Evolutionary conservation across 23 tunicate genomes (phyloP), one percentile per base, ranked within the genome.

Genomic region (Clavelina lepadiformis): DNA sequence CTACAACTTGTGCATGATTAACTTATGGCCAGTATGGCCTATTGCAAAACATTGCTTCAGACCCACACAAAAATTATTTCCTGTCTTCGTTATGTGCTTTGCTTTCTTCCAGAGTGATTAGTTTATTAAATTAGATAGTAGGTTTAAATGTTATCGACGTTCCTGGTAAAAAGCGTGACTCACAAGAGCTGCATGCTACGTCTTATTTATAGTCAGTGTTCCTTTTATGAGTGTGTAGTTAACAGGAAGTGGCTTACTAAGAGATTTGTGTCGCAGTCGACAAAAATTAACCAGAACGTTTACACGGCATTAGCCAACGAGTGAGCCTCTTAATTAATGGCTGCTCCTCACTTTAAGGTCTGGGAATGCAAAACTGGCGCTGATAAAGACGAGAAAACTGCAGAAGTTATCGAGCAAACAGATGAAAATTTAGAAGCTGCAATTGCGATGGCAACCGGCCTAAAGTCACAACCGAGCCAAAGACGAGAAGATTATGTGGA

Each of bases 281-380:
- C n/a, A 44, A 44, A 44, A 44, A 44, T 44, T 44, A 11, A 44
- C 18, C 13, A 44, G 18, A 18, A 11, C 18, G 18, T 13, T 44
- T 11, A 44, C 50, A 11, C 18, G 15, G 18, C 13, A 44, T 44
- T 11, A 44, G 50, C 18, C 50, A 44, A 13, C 13, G 50, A 11
- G 13, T 44, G 50, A 44, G 13, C 50, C 18, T 44, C 50, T 44
- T 44, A 13, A 11, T 13, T 11, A 11, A 13, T 44, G 13, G 15
- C 18, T 44, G 13, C n/a, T n/a, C n/a, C n/a, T 54, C 6, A 19
- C 21, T 6, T 30, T 51, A 35, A 80, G 86, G 78, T 80, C 28
- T 87, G 96, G 96, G 87, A 87, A 59, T 87, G 96, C 57, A 72
- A 91, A 77, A 72, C 82, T 0, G 91, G 98, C 38, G 63, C 77